Base-by-base conservation (phyloP, 2,113 vertebrate species). In the Gobius niger region DNA sequence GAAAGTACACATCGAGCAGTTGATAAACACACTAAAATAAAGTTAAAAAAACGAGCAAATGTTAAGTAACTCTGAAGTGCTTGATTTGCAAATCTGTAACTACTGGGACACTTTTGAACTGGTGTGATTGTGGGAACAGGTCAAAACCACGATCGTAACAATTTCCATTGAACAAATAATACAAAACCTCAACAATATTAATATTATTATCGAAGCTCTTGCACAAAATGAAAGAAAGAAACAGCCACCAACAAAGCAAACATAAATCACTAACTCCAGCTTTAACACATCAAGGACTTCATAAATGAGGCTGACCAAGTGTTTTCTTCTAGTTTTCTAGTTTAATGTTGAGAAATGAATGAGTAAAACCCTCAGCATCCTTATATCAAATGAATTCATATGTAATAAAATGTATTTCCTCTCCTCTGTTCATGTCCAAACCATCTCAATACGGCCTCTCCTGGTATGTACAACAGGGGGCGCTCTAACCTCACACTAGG, bases 361-460 rank as follows among this genome's bases (percentile, higher is more conserved):
- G 64, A 0, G 4, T 68, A 0, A 16, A 3, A 47, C 78, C 68
- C 0, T 71, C 65, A 9, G 68, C 84, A 6, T 14, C 51, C 40
- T 90, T 34, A 34, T 34, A 34, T 34, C 24, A 34, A 34, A 34
- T 34, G 24, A 34, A 34, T 34, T 1, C 1, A 34, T 83, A 34
- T 34, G 24, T 63, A 50, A 2, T 4, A 3, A 34, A 3, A 16
- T 46, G 7, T 2, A 46, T 11, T 46, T 9, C 10, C 10, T 46
- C 44, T 46, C 44, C 44, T 46, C 44, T 46, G 44, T 46, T 6
- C 44, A 46, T 46, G 44, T 46, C 44, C 44, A 46, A 5, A 46
- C 44, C 44, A 46, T 46, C 5, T 5, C 4, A 46, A 11, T 46
- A 7, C 1, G 44, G 10, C 10, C 44, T 46, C 44, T 46, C 44